These are phyloP conservation scores for Myrmecobius fasciatus DNA, from an alignment of 2,113 vertebrate genomes.

Conservation along the genomic window DNA sequence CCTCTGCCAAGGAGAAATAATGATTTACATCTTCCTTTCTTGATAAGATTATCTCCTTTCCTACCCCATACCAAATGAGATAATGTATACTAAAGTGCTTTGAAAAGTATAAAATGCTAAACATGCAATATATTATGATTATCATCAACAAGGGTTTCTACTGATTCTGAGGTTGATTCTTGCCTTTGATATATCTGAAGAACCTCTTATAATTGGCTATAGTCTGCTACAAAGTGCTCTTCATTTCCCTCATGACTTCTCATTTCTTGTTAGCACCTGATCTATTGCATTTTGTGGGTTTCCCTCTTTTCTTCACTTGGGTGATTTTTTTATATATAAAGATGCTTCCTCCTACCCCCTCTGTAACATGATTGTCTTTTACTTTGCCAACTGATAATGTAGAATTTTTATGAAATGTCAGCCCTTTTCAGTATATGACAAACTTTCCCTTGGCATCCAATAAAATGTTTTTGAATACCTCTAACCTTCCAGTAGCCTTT, in stretches of 20 bases:
- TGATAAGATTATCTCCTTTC: not conserved
- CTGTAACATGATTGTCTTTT: not conserved
- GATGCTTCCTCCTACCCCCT: not conserved
- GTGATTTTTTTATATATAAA: slow-evolving; percentile 3
- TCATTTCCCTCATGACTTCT: not conserved
- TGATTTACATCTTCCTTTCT: slow-evolving; percentile 4
- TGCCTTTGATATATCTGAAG: not conserved
- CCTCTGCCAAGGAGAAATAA: not conserved
- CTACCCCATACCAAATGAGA: not conserved
- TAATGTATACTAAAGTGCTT: not conserved
- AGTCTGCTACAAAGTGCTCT: not conserved
- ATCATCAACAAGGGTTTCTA: not conserved
- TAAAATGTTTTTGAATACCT: not conserved
- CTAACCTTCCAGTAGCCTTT: slow-evolving; percentile 17
- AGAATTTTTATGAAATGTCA: not conserved
- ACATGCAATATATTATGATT: not conserved
- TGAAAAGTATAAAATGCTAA: not conserved
- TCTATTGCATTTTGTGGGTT: not conserved
- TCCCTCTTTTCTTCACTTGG: slow-evolving; percentile 6
- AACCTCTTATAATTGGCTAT: not conserved
- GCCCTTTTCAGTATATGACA: not conserved
- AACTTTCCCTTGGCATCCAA: not conserved
- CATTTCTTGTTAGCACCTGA: not conserved
- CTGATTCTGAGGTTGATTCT: not conserved
- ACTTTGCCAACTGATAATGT: not conserved